Conservation (phyloP, 2,113 vertebrate species). For the Scomber colias region DNA sequence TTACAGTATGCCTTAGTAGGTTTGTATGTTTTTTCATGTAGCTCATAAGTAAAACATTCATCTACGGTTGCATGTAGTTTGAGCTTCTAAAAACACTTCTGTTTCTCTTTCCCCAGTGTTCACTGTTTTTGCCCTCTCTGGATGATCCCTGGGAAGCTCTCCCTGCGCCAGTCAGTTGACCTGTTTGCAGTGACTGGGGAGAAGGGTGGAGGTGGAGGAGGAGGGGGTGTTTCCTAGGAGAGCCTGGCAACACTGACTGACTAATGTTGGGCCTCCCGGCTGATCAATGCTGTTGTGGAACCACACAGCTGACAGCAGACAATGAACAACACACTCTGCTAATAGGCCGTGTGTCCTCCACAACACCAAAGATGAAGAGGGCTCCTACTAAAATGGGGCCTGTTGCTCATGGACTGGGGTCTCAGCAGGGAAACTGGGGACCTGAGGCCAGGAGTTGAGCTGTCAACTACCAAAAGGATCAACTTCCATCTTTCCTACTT, state of each 20-base stretch:
- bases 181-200: conserved; percentile 55
- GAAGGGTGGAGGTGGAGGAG: background rate
- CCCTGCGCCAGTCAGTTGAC: conserved; percentile 62
- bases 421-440: conserved; percentile 37
- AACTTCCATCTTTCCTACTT: background rate
- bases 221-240: conserved; percentile 65
- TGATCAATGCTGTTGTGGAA: conserved; percentile 67
- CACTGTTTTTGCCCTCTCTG: conserved; percentile 30
- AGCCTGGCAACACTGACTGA: conserved; percentile 58
- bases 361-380: conserved; percentile 54
- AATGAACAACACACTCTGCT: conserved; percentile 75
- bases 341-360: conserved; percentile 69
- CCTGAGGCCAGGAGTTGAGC: conserved; percentile 37
- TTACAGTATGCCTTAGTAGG: background rate
- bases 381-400: conserved; percentile 42
- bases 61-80: conserved; percentile 4
- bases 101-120: conserved; percentile 16
- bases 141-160: conserved; percentile 66
- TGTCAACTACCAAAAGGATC: conserved; percentile 20
- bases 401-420: conserved; percentile 26
- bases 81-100: conserved; percentile 40
- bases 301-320: conserved; percentile 70
- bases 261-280: conserved; percentile 61
- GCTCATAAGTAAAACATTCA: conserved; percentile 25
- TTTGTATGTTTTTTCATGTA: conserved; percentile 24